phyloP scores from a whole-genome alignment of 2,888 invertebrate genomes.

The Hetaerina titia region DNA sequence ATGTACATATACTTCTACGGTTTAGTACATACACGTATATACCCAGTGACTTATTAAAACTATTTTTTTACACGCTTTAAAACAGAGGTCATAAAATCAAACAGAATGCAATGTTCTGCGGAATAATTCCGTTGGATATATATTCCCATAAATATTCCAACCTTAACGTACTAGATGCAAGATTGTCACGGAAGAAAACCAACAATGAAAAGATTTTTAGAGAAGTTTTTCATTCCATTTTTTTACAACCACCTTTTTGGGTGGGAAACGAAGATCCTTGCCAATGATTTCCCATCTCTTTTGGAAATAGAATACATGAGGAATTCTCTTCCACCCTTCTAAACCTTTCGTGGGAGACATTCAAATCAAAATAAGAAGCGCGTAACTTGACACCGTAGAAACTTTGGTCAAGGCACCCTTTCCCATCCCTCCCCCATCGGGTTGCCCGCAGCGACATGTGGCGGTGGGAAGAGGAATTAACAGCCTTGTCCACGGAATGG shows the following conservation, averaged over 20 bases:
- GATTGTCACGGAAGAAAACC: too few relatives aligned
- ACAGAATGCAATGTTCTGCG: too few relatives aligned
- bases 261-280: neutral
- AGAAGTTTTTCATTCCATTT: neutral
- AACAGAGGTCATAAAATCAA: too few relatives aligned
- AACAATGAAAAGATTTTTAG: neutral
- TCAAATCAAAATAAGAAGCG: conserved; percentile 50
- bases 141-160: too few relatives aligned
- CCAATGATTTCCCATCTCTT: neutral
- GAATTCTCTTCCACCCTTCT: neutral
- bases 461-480: conserved; percentile 37
- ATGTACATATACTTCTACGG: too few relatives aligned
- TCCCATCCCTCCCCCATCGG: neutral
- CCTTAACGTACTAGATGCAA: too few relatives aligned
- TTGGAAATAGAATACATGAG: neutral
- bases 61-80: too few relatives aligned
- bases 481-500: conserved; percentile 46
- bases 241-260: neutral
- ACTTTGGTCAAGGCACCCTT: conserved; percentile 29
- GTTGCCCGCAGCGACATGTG: neutral
- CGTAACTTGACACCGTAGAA: conserved; percentile 28
- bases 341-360: conserved; percentile 16
- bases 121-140: too few relatives aligned
- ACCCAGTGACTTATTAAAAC: too few relatives aligned
- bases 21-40: too few relatives aligned